Evolutionary conservation across 2,797 vertebrate species (phyloP).

Genomic region (Clangula hyemalis): DNA sequence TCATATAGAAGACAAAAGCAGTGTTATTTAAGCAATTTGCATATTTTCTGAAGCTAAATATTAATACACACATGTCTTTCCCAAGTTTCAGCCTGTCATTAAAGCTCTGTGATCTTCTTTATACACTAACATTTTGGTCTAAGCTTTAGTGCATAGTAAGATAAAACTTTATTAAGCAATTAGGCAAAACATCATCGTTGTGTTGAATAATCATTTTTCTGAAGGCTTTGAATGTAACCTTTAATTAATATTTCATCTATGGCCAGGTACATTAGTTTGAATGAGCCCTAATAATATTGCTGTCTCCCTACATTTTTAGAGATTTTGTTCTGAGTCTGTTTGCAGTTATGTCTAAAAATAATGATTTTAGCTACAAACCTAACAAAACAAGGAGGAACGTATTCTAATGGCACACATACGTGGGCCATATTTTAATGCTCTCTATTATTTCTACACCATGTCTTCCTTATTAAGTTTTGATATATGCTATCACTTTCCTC

Average conservation of each 20-base stretch:
- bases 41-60: background rate
- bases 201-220: slow-evolving; percentile 62
- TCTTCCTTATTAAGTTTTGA: slow-evolving; percentile 13
- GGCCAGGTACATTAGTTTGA: slow-evolving; percentile 29
- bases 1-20: background rate
- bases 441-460: background rate
- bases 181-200: slow-evolving; percentile 49
- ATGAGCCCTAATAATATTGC: slow-evolving; percentile 52
- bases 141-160: background rate
- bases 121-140: background rate
- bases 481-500: background rate
- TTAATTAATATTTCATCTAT: slow-evolving; percentile 69
- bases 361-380: background rate
- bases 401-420: background rate
- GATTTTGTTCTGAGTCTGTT: background rate
- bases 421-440: background rate
- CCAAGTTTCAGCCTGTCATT: background rate
- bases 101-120: slow-evolving; percentile 26
- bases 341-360: slow-evolving; percentile 15
- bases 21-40: background rate
- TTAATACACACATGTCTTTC: background rate
- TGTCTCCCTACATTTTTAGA: background rate
- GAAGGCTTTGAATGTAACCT: slow-evolving; percentile 52
- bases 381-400: background rate
- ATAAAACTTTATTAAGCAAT: slow-evolving; percentile 27